A percentile compares a stretch with the other conserved stretches of the same genome.
These are phyloP conservation scores for Sardinella longiceps DNA, from an alignment of 2,797 vertebrate species.

Conservation along the genomic window DNA sequence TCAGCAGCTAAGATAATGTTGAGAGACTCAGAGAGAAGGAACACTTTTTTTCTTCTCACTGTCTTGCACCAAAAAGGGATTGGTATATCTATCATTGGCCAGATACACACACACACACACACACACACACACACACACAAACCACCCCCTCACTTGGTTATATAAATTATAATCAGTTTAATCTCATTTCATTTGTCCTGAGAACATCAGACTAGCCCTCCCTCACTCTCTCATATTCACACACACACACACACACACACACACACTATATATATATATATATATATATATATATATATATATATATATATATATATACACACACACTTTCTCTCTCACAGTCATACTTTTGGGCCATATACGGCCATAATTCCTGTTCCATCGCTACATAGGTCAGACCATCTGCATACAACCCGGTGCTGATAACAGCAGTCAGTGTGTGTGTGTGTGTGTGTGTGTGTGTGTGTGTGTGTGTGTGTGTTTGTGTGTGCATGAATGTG, in stretches of 20 bases:
- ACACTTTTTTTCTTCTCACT: not conserved
- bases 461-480: not conserved
- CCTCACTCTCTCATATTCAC: not conserved
- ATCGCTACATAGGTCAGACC: not conserved
- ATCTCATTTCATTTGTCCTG: slow-evolving; percentile 46
- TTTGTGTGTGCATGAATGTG: not conserved
- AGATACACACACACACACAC: not conserved
- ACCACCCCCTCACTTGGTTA: slow-evolving; percentile 34
- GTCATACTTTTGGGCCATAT: slow-evolving; percentile 1
- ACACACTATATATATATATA: slow-evolving; percentile 7
- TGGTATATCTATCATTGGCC: not conserved
- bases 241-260: not conserved
- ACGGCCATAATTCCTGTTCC: slow-evolving; percentile 7
- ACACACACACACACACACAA: slow-evolving; percentile 2
- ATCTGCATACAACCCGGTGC: not conserved
- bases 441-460: too few relatives aligned
- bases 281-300: not conserved
- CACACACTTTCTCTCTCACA: not conserved
- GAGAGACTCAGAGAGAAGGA: slow-evolving; percentile 18
- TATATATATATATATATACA: slow-evolving; percentile 15
- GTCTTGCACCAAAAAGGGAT: slow-evolving; percentile 9
- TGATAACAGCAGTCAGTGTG: not conserved
- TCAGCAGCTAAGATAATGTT: not conserved
- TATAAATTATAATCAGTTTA: slow-evolving; percentile 51
- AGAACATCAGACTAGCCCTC: not conserved